Conservation (phyloP, 2,888 invertebrate genomes). For the Drosophila paracracens region DNA sequence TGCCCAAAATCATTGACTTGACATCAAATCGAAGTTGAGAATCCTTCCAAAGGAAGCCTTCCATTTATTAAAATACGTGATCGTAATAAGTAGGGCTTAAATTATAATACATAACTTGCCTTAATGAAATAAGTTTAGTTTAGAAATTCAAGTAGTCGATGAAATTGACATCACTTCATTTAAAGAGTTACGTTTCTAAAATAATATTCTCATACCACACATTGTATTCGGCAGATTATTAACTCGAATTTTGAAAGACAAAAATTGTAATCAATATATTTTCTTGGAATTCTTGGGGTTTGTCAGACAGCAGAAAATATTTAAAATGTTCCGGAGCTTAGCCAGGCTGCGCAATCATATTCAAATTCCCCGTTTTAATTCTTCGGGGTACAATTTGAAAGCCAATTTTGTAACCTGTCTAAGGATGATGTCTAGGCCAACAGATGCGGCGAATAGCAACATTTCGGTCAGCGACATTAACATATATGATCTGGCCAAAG, state of each 20-base stretch:
- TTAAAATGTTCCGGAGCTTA: constrained; percentile 58
- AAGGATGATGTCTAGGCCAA: not conserved
- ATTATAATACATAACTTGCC: not conserved
- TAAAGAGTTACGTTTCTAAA: not conserved
- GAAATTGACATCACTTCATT: not conserved
- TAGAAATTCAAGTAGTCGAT: constrained; percentile 30
- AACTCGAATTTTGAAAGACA: constrained; percentile 31
- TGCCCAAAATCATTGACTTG: not conserved
- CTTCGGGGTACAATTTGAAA: constrained; percentile 18
- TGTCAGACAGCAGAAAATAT: not conserved
- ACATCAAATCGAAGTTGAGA: not conserved
- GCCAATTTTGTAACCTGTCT: constrained; percentile 20
- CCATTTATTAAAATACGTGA: not conserved
- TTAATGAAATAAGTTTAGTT: not conserved
- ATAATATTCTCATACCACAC: constrained; percentile 2
- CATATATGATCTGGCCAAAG: constrained; percentile 52
- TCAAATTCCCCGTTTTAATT: constrained; percentile 17
- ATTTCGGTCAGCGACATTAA: constrained; percentile 55
- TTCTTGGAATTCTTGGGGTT: not conserved
- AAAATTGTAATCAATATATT: constrained; percentile 25
- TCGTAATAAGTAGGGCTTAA: not conserved
- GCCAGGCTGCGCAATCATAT: constrained; percentile 45
- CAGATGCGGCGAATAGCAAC: not conserved
- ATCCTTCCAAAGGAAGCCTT: not conserved
- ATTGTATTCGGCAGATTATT: constrained; percentile 38